Conservation (phyloP, 2,888 invertebrate species). For the Chouioia cunea region DNA sequence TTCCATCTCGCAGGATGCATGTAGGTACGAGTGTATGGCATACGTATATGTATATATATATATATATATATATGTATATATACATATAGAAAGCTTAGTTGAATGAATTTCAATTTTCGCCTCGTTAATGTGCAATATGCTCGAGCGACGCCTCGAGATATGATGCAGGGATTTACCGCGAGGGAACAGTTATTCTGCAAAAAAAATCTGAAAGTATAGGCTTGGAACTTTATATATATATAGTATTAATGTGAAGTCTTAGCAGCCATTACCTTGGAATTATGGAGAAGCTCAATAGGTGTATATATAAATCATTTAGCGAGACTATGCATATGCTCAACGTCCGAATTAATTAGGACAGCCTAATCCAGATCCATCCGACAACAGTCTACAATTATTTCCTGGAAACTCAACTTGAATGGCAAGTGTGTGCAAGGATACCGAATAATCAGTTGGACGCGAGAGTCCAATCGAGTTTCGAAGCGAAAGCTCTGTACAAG, state of each 20-base stretch:
- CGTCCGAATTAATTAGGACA: slow-evolving; percentile 2
- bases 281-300: too few species aligned
- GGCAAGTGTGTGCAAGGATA: slow-evolving; percentile 15
- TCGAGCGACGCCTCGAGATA: background rate
- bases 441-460: slow-evolving; percentile 30
- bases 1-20: too few species aligned
- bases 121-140: slow-evolving; percentile 21
- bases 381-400: slow-evolving; percentile 14
- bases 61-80: background rate
- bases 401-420: slow-evolving; percentile 20
- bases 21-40: too few species aligned
- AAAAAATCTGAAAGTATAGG: background rate
- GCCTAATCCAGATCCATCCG: slow-evolving; percentile 8
- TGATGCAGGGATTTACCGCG: background rate
- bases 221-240: too few species aligned
- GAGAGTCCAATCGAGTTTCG: slow-evolving; percentile 23
- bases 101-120: slow-evolving; percentile 28
- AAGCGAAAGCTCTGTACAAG: background rate
- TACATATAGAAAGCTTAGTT: background rate
- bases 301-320: too few species aligned
- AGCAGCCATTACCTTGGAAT: too few species aligned
- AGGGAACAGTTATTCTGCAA: slow-evolving; percentile 14
- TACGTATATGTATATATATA: background rate
- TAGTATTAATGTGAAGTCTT: too few species aligned
- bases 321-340: background rate